Percentiles rank a stretch among this genome's conserved stretches.
These are phyloP conservation scores for rat (Rattus norvegicus) DNA, from an alignment of 2,113 vertebrate species.

Conservation along the genomic window GRCr8 NC_086029.1:46960001-46960500, in stretches of 20 bases:
- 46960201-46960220: too few relatives aligned
- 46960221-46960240: neutral
- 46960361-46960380: neutral
- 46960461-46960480: neutral
- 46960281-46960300: neutral
- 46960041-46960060: neutral
- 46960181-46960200: neutral
- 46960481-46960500: rapidly evolving
- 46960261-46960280: neutral
- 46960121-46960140: neutral
- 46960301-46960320: too few relatives aligned
- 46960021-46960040: neutral
- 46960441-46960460: neutral
- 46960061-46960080: neutral
- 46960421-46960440: neutral
- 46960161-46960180: neutral
- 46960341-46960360: neutral
- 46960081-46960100: neutral
- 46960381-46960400: neutral
- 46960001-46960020: neutral
- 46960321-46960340: neutral
- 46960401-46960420: too few relatives aligned
- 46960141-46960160: rapidly evolving
- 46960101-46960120: neutral
- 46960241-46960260: neutral